Conservation (phyloP, 92 coral and sea anemone genomes). For the Micromussa lordhowensis region DNA sequence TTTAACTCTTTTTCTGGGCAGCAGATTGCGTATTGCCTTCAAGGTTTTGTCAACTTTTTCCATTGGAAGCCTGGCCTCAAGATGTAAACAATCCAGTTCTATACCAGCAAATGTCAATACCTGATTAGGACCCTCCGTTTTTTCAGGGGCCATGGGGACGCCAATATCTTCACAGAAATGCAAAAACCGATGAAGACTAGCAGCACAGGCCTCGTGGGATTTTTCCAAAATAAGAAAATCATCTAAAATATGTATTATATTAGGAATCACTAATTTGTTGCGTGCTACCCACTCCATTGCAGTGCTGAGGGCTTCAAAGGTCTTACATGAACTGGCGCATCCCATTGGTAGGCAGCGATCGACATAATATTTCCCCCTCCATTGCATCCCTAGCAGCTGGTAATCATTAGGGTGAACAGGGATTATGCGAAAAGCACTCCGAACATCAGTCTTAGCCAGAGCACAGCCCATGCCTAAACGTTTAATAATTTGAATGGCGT, state of each 20-base stretch:
- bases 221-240: neutral
- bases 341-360: conserved; percentile 59
- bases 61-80: conserved; percentile 48
- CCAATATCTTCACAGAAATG: conserved; percentile 27
- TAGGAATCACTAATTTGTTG: conserved; percentile 1
- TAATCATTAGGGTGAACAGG: no score
- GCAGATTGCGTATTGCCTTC: neutral
- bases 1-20: no score
- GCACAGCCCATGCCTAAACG: conserved; percentile 19
- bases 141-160: conserved; percentile 61
- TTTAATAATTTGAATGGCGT: conserved; percentile 23
- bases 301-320: conserved; percentile 4
- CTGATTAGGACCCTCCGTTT: conserved; percentile 57
- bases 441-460: conserved; percentile 55
- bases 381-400: neutral
- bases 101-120: conserved; percentile 46
- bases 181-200: neutral
- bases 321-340: conserved; percentile 38
- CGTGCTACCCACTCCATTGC: conserved; percentile 34
- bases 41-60: conserved; percentile 55
- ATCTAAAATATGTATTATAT: conserved; percentile 9
- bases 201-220: neutral
- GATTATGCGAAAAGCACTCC: no score
- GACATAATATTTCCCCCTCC: neutral
- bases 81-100: conserved; percentile 51